Evolutionary conservation across 30 jellyfish, hydroid and myxozoan genomes (phyloP).

Genomic region (Cassiopea xamachana): DNA sequence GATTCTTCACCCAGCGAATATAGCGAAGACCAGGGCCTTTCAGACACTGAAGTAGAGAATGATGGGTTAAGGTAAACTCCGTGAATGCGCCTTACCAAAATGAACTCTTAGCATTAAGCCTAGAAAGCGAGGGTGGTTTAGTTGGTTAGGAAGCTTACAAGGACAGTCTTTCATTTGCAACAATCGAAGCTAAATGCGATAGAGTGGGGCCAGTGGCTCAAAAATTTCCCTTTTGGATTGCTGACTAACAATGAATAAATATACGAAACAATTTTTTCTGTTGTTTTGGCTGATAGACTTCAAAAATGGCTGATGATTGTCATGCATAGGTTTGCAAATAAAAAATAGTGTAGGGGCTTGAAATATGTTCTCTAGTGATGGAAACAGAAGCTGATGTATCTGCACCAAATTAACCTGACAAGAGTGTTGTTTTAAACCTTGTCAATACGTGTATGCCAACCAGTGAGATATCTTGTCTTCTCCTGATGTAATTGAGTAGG

Average conservation of each 20-base stretch:
- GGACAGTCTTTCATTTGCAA: not conserved
- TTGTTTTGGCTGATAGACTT: no score
- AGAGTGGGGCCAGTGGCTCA: not conserved
- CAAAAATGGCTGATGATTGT: no score
- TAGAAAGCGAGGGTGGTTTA: not conserved
- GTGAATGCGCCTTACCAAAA: not conserved
- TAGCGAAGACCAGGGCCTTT: not conserved
- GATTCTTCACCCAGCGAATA: not conserved
- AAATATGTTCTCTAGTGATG: no score
- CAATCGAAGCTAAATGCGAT: not conserved
- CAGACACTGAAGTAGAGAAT: not conserved
- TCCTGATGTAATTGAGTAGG: conserved; percentile 13
- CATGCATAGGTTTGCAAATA: no score
- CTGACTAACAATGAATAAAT: not conserved
- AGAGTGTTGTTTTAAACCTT: not conserved
- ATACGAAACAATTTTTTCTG: no score
- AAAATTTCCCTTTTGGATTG: no score
- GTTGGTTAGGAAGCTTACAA: not conserved
- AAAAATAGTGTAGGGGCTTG: no score
- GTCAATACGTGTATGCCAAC: not conserved
- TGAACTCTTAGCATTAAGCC: not conserved
- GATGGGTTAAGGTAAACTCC: not conserved
- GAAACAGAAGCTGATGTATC: no score
- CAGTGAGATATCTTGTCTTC: conserved; percentile 23
- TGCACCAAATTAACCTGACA: not conserved